Conservation (phyloP, 2,113 vertebrate genomes). For the Variabilichromis moorii region DNA sequence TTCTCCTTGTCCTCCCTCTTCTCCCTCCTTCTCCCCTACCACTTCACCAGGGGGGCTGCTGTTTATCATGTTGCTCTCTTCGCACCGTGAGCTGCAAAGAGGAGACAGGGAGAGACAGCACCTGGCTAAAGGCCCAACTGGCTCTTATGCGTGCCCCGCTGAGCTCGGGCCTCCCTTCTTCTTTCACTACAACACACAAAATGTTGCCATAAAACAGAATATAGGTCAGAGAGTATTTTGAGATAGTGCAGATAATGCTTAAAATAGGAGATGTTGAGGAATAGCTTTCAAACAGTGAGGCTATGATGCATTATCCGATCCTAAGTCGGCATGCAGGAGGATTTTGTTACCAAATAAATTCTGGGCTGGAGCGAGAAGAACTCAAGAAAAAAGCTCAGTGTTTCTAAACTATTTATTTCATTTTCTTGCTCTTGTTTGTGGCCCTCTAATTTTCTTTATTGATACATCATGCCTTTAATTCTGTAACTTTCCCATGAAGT, state of each 20-base stretch:
- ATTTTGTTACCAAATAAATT: not conserved
- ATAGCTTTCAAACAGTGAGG: constrained; percentile 14
- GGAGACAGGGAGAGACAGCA: constrained; percentile 52
- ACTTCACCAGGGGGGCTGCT: constrained; percentile 15
- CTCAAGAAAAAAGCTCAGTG: not conserved
- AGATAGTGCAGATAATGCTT: constrained; percentile 10
- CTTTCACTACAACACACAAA: not conserved
- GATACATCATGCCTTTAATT: not conserved
- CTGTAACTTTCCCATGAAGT: constrained; percentile 46
- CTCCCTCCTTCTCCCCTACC: not conserved
- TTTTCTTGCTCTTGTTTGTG: not conserved
- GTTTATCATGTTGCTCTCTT: constrained; percentile 50
- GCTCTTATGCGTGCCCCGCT: constrained; percentile 50
- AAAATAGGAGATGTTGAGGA: not conserved
- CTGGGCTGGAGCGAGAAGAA: not conserved
- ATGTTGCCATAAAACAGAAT: constrained; percentile 41
- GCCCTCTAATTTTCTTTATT: not conserved
- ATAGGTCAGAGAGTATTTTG: constrained; percentile 35
- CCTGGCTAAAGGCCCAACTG: constrained; percentile 42
- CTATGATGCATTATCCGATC: not conserved
- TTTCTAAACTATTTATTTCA: not conserved
- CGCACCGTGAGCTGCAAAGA: constrained; percentile 9
- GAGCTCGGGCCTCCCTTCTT: constrained; percentile 46
- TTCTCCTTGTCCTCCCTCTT: constrained; percentile 11
- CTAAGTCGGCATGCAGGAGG: not conserved